phyloP scores from a whole-genome alignment of 2,113 vertebrate genomes.

The Camelus bactrianus region DNA sequence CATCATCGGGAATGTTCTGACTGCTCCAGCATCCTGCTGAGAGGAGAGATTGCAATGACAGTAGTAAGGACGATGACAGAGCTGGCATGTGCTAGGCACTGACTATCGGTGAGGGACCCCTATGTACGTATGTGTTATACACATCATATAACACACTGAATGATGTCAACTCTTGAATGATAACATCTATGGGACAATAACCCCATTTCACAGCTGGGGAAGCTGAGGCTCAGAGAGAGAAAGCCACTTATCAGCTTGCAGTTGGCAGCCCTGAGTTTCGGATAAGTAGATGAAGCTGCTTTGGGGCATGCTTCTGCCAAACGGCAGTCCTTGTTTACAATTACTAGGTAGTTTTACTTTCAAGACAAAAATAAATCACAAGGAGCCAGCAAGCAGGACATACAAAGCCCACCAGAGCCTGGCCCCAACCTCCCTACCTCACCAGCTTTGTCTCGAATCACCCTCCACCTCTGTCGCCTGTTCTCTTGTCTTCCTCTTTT shows the following conservation, averaged over 20 bases:
- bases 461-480: too few relatives aligned
- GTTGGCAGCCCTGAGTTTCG: neutral
- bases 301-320: neutral
- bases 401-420: neutral
- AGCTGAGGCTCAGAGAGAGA: neutral
- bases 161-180: too few relatives aligned
- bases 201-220: neutral
- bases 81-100: accelerated
- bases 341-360: neutral
- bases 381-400: neutral
- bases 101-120: accelerated
- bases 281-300: neutral
- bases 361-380: neutral
- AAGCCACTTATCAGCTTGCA: neutral
- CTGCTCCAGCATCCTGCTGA: neutral
- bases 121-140: accelerated
- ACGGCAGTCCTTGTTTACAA: neutral
- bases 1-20: accelerated
- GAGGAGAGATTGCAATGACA: accelerated
- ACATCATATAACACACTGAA: too few relatives aligned
- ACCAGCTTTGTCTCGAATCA: neutral
- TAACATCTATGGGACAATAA: neutral
- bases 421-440: neutral
- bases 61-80: accelerated
- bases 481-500: neutral